Percentiles rank a stretch among this genome's conserved stretches.
phyloP scores from a whole-genome alignment of 2,888 invertebrate species.

The Muscina levida region DNA sequence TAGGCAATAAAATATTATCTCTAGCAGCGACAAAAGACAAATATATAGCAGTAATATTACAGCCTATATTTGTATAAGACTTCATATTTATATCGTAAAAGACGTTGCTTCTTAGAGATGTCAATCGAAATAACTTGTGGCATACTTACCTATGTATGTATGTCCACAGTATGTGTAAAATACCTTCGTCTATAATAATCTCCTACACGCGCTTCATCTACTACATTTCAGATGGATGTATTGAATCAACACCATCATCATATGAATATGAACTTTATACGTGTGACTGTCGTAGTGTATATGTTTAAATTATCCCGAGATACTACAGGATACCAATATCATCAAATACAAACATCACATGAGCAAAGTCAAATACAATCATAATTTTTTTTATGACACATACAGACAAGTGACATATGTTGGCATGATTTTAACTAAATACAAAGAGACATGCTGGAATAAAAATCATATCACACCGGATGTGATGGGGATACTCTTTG shows the following conservation, averaged over 20 bases:
- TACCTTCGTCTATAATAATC: too few species aligned
- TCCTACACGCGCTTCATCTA: too few species aligned
- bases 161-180: not conserved
- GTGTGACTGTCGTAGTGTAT: too few species aligned
- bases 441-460: constrained; percentile 7
- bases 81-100: too few species aligned
- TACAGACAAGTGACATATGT: constrained; percentile 61
- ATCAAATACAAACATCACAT: not conserved
- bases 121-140: constrained; percentile 49
- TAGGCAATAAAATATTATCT: constrained; percentile 59
- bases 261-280: too few species aligned
- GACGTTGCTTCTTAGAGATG: constrained; percentile 34
- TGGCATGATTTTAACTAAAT: constrained; percentile 56
- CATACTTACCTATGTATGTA: constrained; percentile 17
- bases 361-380: constrained; percentile 58
- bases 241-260: too few species aligned
- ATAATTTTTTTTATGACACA: constrained; percentile 45
- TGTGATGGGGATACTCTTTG: constrained; percentile 23
- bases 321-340: too few species aligned
- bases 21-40: too few species aligned
- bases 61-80: constrained; percentile 6
- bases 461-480: not conserved
- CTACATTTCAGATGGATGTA: not conserved
- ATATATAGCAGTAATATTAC: too few species aligned
- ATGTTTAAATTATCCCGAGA: too few species aligned